These are phyloP conservation scores for Lepidothrix coronata DNA, from an alignment of 2,113 vertebrate genomes.

Conservation along the genomic window DNA sequence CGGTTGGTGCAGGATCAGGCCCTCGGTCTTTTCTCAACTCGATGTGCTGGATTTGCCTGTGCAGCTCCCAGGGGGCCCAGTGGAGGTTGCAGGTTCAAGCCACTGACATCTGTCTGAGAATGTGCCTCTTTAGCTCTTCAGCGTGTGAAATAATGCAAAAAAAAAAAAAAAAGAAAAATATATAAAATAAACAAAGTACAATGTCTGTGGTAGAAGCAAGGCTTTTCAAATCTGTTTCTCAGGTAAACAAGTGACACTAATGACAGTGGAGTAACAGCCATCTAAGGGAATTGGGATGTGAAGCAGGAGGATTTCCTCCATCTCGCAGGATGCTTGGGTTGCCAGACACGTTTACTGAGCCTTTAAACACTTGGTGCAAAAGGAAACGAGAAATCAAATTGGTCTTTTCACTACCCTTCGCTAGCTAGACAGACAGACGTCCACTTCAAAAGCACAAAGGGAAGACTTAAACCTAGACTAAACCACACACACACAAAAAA, in stretches of 20 bases:
- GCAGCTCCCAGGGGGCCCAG: slow-evolving; percentile 11
- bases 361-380: slow-evolving; percentile 62
- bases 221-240: slow-evolving; percentile 74
- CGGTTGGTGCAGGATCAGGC: slow-evolving; percentile 11
- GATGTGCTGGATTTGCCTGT: slow-evolving; percentile 40
- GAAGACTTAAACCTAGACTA: slow-evolving; percentile 57
- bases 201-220: slow-evolving; percentile 66
- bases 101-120: slow-evolving; percentile 23
- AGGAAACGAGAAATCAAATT: slow-evolving; percentile 33
- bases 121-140: slow-evolving; percentile 48
- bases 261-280: slow-evolving; percentile 70
- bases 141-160: slow-evolving; percentile 53
- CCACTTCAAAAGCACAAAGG: slow-evolving; percentile 74
- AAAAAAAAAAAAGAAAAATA: neutral
- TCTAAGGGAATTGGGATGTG: slow-evolving; percentile 35
- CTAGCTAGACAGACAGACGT: slow-evolving; percentile 49
- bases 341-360: slow-evolving; percentile 62
- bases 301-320: slow-evolving; percentile 53
- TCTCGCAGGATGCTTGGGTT: slow-evolving; percentile 30
- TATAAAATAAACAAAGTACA: slow-evolving; percentile 26
- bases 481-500: neutral
- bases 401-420: slow-evolving; percentile 52
- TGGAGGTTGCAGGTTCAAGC: slow-evolving; percentile 26
- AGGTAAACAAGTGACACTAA: slow-evolving; percentile 71
- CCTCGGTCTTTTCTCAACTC: neutral